phyloP scores from a whole-genome alignment of 2,113 vertebrate genomes.

The Heterochromis multidens region DNA sequence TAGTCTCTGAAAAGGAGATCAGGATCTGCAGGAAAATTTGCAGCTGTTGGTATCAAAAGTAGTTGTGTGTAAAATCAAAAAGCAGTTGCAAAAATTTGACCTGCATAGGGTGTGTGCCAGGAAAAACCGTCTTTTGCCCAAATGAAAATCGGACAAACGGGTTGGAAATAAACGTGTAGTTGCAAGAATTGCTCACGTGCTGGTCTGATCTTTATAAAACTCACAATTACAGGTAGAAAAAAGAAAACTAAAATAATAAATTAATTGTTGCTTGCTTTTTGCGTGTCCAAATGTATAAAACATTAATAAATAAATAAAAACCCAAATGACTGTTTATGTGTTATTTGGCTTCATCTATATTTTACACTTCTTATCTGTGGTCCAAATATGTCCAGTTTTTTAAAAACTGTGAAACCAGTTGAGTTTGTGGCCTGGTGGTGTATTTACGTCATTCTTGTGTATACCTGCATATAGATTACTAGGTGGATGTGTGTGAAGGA shows the following conservation, averaged over 20 bases:
- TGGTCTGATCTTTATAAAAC: background rate
- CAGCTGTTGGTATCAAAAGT: background rate
- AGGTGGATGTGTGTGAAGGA: background rate
- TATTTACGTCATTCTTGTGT: background rate
- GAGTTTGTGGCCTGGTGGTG: background rate
- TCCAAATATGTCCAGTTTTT: background rate
- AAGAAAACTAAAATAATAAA: background rate
- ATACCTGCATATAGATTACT: background rate
- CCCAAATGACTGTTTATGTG: background rate
- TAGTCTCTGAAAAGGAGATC: background rate
- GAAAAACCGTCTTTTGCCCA: background rate
- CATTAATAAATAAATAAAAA: background rate
- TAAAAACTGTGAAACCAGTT: background rate
- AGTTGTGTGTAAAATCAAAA: background rate
- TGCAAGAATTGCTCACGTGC: background rate
- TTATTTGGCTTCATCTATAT: no score
- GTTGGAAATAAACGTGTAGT: background rate
- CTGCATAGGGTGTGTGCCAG: background rate
- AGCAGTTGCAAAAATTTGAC: background rate
- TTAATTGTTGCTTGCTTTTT: background rate
- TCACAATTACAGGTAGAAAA: background rate
- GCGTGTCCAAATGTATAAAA: background rate
- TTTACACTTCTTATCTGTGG: no score
- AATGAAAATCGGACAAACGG: no score
- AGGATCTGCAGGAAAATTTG: background rate